Conservation (phyloP, 2,113 vertebrate genomes). For the Xiphorhynchus elegans region DNA sequence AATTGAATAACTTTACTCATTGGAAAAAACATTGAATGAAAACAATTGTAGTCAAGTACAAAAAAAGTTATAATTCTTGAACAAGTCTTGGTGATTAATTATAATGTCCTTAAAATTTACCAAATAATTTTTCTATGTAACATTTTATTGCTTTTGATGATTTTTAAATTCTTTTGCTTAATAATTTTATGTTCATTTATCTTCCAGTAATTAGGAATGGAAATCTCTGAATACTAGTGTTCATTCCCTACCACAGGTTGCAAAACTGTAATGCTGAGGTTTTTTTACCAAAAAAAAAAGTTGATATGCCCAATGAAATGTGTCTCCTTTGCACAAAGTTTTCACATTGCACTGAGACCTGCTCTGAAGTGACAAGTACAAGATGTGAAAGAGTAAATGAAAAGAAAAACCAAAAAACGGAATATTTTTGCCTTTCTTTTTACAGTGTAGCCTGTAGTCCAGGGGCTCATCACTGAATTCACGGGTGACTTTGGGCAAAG, state of each 20-base stretch:
- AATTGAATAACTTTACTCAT: not conserved
- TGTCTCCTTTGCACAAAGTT: not conserved
- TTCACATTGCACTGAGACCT: not conserved
- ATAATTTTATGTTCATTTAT: not conserved
- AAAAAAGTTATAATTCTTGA: conserved; percentile 1
- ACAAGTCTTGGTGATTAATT: not conserved
- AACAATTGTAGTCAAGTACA: not conserved
- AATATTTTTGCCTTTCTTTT: not conserved
- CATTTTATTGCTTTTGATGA: not conserved
- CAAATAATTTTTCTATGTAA: not conserved
- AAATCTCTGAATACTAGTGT: not conserved
- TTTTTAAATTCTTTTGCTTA: not conserved
- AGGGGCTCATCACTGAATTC: not conserved
- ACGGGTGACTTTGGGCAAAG: not conserved
- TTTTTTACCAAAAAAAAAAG: not conserved
- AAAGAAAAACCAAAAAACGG: not conserved
- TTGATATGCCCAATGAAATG: not conserved
- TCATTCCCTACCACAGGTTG: not conserved
- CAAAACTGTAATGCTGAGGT: not conserved
- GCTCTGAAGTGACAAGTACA: not conserved
- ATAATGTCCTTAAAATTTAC: not conserved
- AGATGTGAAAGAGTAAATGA: not conserved
- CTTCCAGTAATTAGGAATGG: not conserved
- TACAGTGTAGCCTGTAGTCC: not conserved
- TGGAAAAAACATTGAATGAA: not conserved